Evolutionary conservation across 2,888 invertebrate species (phyloP).

Genomic region (Branchellion lobata): DNA sequence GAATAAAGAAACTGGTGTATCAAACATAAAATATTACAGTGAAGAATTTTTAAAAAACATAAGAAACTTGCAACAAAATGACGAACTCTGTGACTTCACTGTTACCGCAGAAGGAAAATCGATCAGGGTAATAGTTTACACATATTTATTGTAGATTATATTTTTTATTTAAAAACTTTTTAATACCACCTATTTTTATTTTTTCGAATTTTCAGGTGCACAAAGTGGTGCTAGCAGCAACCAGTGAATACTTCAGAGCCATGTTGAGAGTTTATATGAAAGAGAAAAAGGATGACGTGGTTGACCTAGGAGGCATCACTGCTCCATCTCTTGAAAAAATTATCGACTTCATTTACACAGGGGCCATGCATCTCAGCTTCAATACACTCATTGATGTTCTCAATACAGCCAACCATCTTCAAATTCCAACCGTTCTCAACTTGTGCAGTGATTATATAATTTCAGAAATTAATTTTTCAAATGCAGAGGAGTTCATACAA

Average conservation of each 20-base stretch:
- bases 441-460: slow-evolving; percentile 61
- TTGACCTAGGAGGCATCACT: slow-evolving; percentile 59
- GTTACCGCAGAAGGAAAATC: slow-evolving; percentile 59
- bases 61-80: slow-evolving; percentile 55
- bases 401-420: slow-evolving; percentile 60
- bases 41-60: slow-evolving; percentile 56
- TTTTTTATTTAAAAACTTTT: not conserved
- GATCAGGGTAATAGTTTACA: slow-evolving; percentile 60
- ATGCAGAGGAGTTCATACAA: slow-evolving; percentile 59
- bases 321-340: slow-evolving; percentile 56
- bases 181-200: too few relatives aligned
- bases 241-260: slow-evolving; percentile 61
- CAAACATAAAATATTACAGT: slow-evolving; percentile 2
- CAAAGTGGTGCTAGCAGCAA: slow-evolving; percentile 60
- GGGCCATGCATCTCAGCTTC: slow-evolving; percentile 57
- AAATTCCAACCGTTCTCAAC: slow-evolving; percentile 59
- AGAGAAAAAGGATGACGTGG: slow-evolving; percentile 59
- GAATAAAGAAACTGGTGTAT: not conserved
- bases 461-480: slow-evolving; percentile 59
- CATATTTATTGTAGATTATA: too few relatives aligned
- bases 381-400: slow-evolving; percentile 60
- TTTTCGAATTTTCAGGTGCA: slow-evolving; percentile 57
- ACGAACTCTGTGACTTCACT: slow-evolving; percentile 60
- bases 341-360: slow-evolving; percentile 60
- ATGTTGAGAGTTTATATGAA: slow-evolving; percentile 61